Evolutionary conservation across 2,797 vertebrate genomes (phyloP), one percentile per base, ranked within the genome.

Genomic region (Cichlasoma orientale): DNA sequence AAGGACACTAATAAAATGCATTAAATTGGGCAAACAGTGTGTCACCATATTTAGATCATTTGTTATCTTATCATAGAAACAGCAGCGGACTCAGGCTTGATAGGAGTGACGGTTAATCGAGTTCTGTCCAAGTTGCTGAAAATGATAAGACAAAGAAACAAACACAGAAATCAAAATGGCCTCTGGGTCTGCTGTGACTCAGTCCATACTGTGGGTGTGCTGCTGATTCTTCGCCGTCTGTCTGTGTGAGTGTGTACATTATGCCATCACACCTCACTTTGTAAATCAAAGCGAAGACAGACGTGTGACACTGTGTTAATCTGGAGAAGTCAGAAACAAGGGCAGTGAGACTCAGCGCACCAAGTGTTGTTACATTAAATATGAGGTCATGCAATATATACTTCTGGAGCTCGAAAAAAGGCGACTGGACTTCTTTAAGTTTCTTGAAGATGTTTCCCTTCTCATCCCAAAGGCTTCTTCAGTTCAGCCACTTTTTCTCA

Each of bases 171-270:
- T 72, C 29, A 33, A 57, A 82, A 77, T 56, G 77, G 77, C 77
- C 83, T 27, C 72, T 58, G 44, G 56, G 56, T 59, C 12, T 58
- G 74, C 57, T 61, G 31, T 88, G 87, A 86, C 71, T 90, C 85
- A 83, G 78, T 79, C 66, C 57, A 57, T 76, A 63, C 72, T 87
- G 87, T 89, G 87, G 73, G 75, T 74, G 87, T 87, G 71, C 36
- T 81, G 69, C 31, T 66, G 84, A 75, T 50, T 84, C 55, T 80
- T 84, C 77, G 31, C 66, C 41, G 16, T 80, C 56, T 71, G 73
- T 71, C 4, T 83, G 72, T 69, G 27, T 54, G 38, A 59, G 58
- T 78, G 21, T 63, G 36, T 66, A 63, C 25, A 18, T 53, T 78
- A 77, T 25, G 66, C 16, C 31, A n/a, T 56, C 6, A 12, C 54